Evolutionary conservation across 2,113 vertebrate genomes (phyloP), one percentile per base, ranked within the genome.

Genomic region (Canis aureus): DNA sequence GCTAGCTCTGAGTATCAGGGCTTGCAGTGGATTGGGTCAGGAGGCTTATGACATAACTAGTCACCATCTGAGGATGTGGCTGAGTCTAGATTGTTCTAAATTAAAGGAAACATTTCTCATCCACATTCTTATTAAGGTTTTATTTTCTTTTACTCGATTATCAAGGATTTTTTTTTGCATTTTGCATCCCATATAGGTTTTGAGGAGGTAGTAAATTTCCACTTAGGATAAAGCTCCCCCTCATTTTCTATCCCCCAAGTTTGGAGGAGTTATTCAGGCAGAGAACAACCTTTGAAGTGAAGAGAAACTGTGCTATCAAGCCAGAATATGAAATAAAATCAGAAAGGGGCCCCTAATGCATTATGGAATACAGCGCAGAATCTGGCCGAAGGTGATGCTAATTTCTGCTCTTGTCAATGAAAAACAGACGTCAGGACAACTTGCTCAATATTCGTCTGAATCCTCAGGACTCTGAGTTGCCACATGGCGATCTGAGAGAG

Each of bases 381-480:
- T 43, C 83, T 80, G 81, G 94, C 94, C 4, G 0, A 94, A 82
- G 89, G 96, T 91, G 84, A 91, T 78, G 92, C 59, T 92, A 74
- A 93, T 96, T 97, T 97, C 92, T 96, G 85, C 62, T 93, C 66
- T 91, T 64, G 71, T 95, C 93, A 81, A 97, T 92, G 97, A 96
- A 43, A 97, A 97, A 13, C 97, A 98, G 95, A 92, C 8, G 1
- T n/a, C 49, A 8, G 59, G 62, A 90, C 0, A 4, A 59, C 86
- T 38, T 29, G 66, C 38, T 94, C 53, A 35, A 22, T 22, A 69
- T 73, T 69, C 27, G 2, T 29, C n/a, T 15, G 86, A 62, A n/a
- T 88, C 94, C 35, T 59, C 11, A 0, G 59, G 92, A 78, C 35
- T 53, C 35, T 0, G 59, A 49, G 55, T 3, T 12, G 84, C 92